These are phyloP conservation scores for Saguinus imperator DNA, from an alignment of 2,113 vertebrate genomes.

Conservation along the genomic window DNA sequence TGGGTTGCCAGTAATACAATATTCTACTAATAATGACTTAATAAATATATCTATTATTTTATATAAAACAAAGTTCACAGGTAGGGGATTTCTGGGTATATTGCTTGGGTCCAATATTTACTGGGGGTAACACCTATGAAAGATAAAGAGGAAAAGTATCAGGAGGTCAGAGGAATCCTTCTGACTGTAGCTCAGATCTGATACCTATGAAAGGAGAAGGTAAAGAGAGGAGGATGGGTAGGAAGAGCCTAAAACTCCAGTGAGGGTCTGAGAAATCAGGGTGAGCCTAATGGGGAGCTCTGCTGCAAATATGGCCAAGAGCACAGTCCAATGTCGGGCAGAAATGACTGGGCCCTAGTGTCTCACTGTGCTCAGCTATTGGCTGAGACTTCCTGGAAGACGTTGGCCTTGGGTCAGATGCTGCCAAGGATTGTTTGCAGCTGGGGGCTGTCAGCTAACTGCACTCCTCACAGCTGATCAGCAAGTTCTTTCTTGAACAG, in stretches of 20 bases:
- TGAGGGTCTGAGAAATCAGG: not conserved
- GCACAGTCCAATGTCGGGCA: not conserved
- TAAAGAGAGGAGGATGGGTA: not conserved
- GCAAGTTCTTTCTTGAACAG: not conserved
- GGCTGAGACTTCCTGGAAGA: not conserved
- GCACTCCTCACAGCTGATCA: not conserved
- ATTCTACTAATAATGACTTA: not conserved
- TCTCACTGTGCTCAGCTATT: not conserved
- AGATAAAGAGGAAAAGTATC: not conserved
- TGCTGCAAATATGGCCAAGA: not conserved
- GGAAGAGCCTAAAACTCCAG: not conserved
- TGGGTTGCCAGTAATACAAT: not conserved
- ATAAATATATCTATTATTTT: not conserved
- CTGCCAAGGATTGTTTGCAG: not conserved
- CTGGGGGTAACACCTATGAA: not conserved
- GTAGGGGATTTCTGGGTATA: not conserved
- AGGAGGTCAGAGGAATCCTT: not conserved
- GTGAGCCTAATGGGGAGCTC: not conserved
- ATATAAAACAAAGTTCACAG: not conserved
- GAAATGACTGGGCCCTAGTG: not conserved
- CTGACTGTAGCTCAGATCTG: not conserved
- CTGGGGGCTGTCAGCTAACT: not conserved
- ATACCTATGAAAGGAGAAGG: not conserved
- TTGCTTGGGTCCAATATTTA: not conserved
- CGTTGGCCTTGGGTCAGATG: not conserved